Percentiles rank a stretch among this genome's conserved stretches.
Evolutionary conservation across 2,888 invertebrate genomes (phyloP).

Genomic region (Omphaloscelis lunosa): DNA sequence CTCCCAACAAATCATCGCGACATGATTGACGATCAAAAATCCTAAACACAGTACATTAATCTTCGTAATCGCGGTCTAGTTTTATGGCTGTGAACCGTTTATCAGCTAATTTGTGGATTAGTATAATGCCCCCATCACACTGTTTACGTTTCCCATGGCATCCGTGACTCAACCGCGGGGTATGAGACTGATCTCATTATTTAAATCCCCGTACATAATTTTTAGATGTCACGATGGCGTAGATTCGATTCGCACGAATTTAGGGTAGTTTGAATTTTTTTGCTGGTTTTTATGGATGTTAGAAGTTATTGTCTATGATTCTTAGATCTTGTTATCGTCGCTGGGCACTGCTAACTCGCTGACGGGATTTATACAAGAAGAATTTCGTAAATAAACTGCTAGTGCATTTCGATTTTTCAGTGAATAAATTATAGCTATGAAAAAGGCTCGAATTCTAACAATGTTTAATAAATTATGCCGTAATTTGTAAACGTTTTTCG

Average conservation of each 20-base stretch:
- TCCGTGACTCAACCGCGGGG: slow-evolving; percentile 75
- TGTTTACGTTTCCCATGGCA: slow-evolving; percentile 89
- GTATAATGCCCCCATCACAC: slow-evolving; percentile 75
- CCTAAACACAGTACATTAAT: slow-evolving; percentile 45
- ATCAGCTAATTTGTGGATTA: slow-evolving; percentile 86
- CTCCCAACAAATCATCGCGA: slow-evolving; percentile 25
- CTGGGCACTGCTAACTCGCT: neutral
- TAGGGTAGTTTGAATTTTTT: slow-evolving; percentile 58
- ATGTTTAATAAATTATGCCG: neutral
- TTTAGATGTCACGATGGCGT: slow-evolving; percentile 80
- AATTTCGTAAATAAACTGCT: neutral
- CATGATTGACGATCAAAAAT: slow-evolving; percentile 10
- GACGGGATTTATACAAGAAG: neutral
- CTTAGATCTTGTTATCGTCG: neutral
- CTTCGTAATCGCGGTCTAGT: slow-evolving; percentile 58
- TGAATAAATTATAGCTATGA: too few relatives aligned
- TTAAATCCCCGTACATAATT: slow-evolving; percentile 86
- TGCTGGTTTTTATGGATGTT: slow-evolving; percentile 40
- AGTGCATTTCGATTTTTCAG: neutral
- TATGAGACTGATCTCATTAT: slow-evolving; percentile 83
- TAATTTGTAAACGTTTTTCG: neutral
- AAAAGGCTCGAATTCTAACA: neutral
- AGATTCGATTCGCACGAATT: slow-evolving; percentile 79
- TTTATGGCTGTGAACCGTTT: slow-evolving; percentile 72
- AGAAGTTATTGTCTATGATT: slow-evolving; percentile 22